A percentile compares a stretch with the other conserved stretches of the same genome.
These are phyloP conservation scores for Paraplagusia blochii DNA, from an alignment of 2,113 vertebrate genomes.

Conservation along the genomic window DNA sequence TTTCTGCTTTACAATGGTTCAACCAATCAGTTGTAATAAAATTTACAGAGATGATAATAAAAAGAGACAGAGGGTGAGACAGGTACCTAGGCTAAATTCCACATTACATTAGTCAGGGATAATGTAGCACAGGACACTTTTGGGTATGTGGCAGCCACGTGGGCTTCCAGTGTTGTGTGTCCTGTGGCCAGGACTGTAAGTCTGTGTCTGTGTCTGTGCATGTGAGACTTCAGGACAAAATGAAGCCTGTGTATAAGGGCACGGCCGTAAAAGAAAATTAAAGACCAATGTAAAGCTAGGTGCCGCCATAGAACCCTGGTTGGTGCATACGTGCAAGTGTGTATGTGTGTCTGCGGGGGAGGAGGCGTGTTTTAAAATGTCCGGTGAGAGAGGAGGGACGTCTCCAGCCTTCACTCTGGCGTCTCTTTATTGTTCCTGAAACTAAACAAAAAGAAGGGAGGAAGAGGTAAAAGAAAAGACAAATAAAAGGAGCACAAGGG, in stretches of 20 bases:
- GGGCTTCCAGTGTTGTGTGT: slow-evolving; percentile 35
- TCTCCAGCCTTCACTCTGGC: slow-evolving; percentile 64
- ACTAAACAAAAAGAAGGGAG: slow-evolving; percentile 71
- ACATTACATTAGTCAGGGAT: slow-evolving; percentile 27
- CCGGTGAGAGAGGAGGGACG: slow-evolving; percentile 58
- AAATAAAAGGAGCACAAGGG: slow-evolving; percentile 50
- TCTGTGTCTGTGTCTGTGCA: neutral
- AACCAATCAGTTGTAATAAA: no score
- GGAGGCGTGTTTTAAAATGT: slow-evolving; percentile 55
- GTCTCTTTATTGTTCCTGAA: slow-evolving; percentile 72
- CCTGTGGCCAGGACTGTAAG: neutral
- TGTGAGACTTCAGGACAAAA: neutral
- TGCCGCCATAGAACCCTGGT: slow-evolving; percentile 32
- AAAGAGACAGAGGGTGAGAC: no score
- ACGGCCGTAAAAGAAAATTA: slow-evolving; percentile 40
- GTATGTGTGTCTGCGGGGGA: slow-evolving; percentile 45
- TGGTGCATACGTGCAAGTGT: slow-evolving; percentile 48
- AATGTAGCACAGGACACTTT: slow-evolving; percentile 42
- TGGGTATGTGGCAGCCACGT: slow-evolving; percentile 38
- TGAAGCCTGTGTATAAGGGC: slow-evolving; percentile 23
- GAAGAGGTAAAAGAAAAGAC: slow-evolving; percentile 47
- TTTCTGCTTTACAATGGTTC: no score
- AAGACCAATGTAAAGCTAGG: slow-evolving; percentile 59
- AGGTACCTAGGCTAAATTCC: slow-evolving; percentile 7
- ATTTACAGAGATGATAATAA: no score